Conservation (phyloP, 2,797 vertebrate species). For the Danio aesculapii region DNA sequence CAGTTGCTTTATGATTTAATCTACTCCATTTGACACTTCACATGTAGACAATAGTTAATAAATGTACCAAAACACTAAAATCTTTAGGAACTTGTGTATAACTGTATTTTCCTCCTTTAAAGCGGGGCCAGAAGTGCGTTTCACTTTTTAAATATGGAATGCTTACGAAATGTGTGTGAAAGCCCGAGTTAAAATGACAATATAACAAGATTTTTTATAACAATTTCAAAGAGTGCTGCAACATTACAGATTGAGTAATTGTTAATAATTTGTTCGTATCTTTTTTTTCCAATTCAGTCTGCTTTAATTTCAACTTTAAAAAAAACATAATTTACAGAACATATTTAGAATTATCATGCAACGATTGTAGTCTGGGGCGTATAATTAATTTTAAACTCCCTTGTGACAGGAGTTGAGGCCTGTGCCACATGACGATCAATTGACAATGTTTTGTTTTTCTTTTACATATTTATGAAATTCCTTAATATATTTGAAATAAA, state of each 20-base stretch:
- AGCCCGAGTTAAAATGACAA: background rate
- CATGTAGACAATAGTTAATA: background rate
- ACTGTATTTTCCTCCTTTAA: background rate
- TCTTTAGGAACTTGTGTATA: background rate
- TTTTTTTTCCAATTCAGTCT: background rate
- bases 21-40: background rate
- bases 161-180: background rate
- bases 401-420: background rate
- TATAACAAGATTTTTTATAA: background rate
- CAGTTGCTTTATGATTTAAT: background rate
- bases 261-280: background rate
- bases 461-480: background rate
- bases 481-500: background rate
- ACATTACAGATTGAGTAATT: background rate
- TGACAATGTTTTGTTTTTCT: background rate
- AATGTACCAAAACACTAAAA: background rate
- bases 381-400: background rate
- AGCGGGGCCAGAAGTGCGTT: background rate
- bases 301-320: background rate
- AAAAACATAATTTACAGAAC: background rate
- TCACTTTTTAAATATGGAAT: background rate
- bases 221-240: background rate
- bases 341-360: background rate
- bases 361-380: background rate
- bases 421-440: slow-evolving; percentile 2